A percentile compares a stretch with the other conserved stretches of the same genome.
Evolutionary conservation across 2,113 vertebrate species (phyloP).

Genomic region (Ctenodactylus gundi): DNA sequence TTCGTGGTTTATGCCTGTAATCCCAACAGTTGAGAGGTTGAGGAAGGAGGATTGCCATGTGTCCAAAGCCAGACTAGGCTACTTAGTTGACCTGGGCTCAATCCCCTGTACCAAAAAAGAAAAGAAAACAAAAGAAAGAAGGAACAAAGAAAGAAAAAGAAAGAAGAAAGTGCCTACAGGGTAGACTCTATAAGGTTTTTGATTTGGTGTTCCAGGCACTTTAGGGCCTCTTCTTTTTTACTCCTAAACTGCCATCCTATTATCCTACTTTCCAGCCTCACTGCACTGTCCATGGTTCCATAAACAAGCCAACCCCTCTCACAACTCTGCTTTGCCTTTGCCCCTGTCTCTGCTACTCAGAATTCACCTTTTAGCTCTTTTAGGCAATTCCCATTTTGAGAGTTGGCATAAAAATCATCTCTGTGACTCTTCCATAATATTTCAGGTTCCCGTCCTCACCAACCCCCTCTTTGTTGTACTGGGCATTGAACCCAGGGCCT

Average conservation of each 20-base stretch:
- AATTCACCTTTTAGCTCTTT: background rate
- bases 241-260: background rate
- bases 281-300: background rate
- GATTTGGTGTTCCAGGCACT: background rate
- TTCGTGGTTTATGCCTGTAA: too few relatives aligned
- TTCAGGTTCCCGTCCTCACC: too few relatives aligned
- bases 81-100: too few relatives aligned
- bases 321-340: background rate
- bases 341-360: background rate
- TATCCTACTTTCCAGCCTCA: background rate
- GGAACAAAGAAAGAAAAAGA: too few relatives aligned
- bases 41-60: too few relatives aligned
- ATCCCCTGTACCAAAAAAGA: too few relatives aligned
- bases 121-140: too few relatives aligned
- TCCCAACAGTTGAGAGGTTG: too few relatives aligned
- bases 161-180: background rate
- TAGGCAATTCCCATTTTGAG: conserved; percentile 42
- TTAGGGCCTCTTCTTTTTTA: conserved; percentile 9
- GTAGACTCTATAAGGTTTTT: background rate
- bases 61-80: too few relatives aligned
- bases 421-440: background rate
- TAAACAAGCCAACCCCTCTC: conserved; percentile 1
- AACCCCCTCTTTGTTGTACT: too few relatives aligned
- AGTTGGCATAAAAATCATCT: conserved; percentile 33
- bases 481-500: background rate